Conservation (phyloP, 1,140 invertebrate species). For the Penaeus vannamei region DNA sequence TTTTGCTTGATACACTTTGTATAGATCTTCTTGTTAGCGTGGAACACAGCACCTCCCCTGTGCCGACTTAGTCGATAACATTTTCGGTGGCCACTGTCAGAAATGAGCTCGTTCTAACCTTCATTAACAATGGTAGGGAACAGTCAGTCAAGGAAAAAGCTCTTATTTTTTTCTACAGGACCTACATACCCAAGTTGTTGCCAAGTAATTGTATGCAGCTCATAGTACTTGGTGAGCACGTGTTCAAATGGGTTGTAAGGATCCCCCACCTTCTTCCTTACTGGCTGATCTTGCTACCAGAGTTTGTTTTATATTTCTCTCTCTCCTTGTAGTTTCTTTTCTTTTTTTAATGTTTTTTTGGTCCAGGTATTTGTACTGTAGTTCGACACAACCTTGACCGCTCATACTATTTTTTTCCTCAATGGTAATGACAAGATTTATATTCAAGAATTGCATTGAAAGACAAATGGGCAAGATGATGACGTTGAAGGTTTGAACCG, state of each 20-base stretch:
- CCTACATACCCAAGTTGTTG: no score
- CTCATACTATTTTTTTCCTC: slow-evolving; percentile 45
- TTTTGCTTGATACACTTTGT: slow-evolving; percentile 66
- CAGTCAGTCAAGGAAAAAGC: slow-evolving; percentile 51
- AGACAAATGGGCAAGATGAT: neutral
- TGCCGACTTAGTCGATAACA: slow-evolving; percentile 61
- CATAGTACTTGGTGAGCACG: no score
- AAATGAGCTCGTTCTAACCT: slow-evolving; percentile 66
- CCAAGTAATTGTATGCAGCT: no score
- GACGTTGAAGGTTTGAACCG: slow-evolving; percentile 61
- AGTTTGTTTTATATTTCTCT: slow-evolving; percentile 35
- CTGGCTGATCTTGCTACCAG: neutral
- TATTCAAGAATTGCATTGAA: slow-evolving; percentile 55
- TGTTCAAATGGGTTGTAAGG: no score
- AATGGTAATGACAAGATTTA: slow-evolving; percentile 56
- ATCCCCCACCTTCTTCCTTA: no score
- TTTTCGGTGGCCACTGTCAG: slow-evolving; percentile 63
- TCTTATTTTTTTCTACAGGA: no score
- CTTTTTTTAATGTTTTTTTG: slow-evolving; percentile 55
- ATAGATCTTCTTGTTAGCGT: slow-evolving; percentile 67
- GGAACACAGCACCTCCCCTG: slow-evolving; percentile 66
- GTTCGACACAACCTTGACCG: slow-evolving; percentile 34
- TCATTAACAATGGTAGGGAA: slow-evolving; percentile 57
- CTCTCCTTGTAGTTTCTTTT: slow-evolving; percentile 55
- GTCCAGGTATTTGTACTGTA: slow-evolving; percentile 54